Evolutionary conservation across 2,888 invertebrate genomes (phyloP).

Genomic region (Catocala fraxini): DNA sequence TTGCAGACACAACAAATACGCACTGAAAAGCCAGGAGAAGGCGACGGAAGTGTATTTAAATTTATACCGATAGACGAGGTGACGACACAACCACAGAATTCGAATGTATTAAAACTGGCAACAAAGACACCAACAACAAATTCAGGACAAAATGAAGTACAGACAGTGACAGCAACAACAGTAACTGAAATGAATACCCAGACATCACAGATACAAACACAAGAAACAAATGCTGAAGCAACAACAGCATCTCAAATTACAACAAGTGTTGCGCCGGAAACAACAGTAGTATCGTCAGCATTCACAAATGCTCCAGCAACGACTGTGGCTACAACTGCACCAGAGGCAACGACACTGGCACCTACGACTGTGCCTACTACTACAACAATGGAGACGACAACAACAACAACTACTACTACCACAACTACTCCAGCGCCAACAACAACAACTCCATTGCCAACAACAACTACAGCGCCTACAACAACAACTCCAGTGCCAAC

Average conservation of each 20-base stretch:
- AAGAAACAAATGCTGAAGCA: constrained; percentile 51
- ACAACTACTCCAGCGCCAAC: constrained; percentile 38
- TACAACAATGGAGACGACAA: constrained; percentile 42
- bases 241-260: constrained; percentile 56
- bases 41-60: constrained; percentile 77
- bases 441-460: constrained; percentile 29
- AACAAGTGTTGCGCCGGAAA: constrained; percentile 44
- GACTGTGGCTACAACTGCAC: constrained; percentile 58
- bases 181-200: constrained; percentile 74
- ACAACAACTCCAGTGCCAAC: constrained; percentile 46
- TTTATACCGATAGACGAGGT: constrained; percentile 84
- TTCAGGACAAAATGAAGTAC: constrained; percentile 58
- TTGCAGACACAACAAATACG: constrained; percentile 87
- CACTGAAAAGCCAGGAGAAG: constrained; percentile 81
- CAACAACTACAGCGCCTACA: too few species aligned
- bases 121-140: constrained; percentile 67
- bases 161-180: constrained; percentile 60
- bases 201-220: constrained; percentile 66
- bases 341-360: constrained; percentile 45
- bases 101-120: constrained; percentile 79
- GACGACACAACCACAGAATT: constrained; percentile 70
- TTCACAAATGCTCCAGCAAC: constrained; percentile 49
- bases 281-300: constrained; percentile 44
- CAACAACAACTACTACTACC: constrained; percentile 44
- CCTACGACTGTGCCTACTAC: constrained; percentile 42